A percentile compares a stretch with the other conserved stretches of the same genome.
Conservation (phyloP, 2,113 vertebrate genomes). For the Ictalurus furcatus region DNA sequence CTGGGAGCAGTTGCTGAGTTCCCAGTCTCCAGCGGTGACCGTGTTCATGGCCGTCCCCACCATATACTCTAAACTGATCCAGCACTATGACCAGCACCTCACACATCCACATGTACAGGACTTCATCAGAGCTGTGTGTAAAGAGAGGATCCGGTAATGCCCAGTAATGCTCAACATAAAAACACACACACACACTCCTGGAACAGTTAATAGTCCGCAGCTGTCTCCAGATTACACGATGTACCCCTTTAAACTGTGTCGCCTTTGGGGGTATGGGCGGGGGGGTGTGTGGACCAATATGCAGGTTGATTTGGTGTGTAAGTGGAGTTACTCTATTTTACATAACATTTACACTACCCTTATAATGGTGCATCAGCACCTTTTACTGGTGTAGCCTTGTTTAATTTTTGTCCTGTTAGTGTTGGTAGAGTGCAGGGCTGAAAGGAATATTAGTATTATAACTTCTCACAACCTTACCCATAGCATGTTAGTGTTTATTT, state of each 20-base stretch:
- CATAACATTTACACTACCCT: background rate
- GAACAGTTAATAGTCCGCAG: background rate
- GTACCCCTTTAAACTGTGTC: background rate
- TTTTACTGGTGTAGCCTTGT: background rate
- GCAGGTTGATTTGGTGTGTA: background rate
- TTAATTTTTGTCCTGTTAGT: background rate
- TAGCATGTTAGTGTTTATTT: background rate
- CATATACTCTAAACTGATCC: constrained; percentile 87
- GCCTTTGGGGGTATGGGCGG: background rate
- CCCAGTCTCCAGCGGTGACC: constrained; percentile 72
- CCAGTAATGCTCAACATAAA: background rate
- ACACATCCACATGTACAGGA: constrained; percentile 80
- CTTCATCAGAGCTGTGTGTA: constrained; percentile 84
- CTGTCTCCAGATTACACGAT: background rate
- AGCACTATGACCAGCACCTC: constrained; percentile 81
- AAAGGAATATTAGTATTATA: background rate
- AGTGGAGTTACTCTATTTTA: background rate
- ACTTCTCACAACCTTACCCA: background rate
- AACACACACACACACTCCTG: background rate
- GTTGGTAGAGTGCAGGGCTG: background rate
- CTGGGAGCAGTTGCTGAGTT: constrained; percentile 81
- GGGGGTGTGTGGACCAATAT: background rate
- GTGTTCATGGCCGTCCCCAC: constrained; percentile 98
- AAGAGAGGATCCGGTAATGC: constrained; percentile 84
- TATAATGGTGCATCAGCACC: background rate